Evolutionary conservation across 2,113 vertebrate genomes (phyloP).

Genomic region (Catharus bicknelli): DNA sequence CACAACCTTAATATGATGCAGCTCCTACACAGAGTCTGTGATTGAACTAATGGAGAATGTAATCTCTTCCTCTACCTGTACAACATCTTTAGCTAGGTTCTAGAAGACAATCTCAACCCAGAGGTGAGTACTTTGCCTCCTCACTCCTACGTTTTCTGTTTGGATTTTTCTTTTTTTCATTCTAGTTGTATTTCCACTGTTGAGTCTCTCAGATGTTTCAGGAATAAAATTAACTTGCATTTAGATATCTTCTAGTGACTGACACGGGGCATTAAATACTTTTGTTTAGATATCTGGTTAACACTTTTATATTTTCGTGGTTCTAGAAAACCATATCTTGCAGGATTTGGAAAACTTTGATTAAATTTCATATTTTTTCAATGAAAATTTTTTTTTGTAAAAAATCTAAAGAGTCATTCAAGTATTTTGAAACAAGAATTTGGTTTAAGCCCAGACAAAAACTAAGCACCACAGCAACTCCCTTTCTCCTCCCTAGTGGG

Average conservation of each 20-base stretch:
- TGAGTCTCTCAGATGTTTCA: neutral
- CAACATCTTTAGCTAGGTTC: neutral
- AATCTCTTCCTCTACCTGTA: too few species aligned
- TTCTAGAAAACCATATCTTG: neutral
- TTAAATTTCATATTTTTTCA: neutral
- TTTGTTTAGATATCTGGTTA: neutral
- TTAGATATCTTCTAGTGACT: neutral
- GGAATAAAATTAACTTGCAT: neutral
- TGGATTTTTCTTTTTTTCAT: neutral
- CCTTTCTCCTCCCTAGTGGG: fast-evolving
- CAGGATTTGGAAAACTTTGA: neutral
- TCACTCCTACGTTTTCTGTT: neutral
- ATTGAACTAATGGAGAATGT: neutral
- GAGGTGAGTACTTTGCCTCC: fast-evolving
- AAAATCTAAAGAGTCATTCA: neutral
- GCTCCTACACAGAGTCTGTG: neutral
- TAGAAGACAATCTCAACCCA: neutral
- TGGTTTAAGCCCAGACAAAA: neutral
- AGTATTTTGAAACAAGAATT: neutral
- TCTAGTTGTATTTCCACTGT: neutral
- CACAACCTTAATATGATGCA: neutral
- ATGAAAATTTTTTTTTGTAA: neutral
- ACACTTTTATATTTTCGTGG: fast-evolving
- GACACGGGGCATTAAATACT: neutral
- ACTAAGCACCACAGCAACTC: neutral